Evolutionary conservation across 1,140 invertebrate species (phyloP).

Genomic region (Lordiphosa clarofinis): DNA sequence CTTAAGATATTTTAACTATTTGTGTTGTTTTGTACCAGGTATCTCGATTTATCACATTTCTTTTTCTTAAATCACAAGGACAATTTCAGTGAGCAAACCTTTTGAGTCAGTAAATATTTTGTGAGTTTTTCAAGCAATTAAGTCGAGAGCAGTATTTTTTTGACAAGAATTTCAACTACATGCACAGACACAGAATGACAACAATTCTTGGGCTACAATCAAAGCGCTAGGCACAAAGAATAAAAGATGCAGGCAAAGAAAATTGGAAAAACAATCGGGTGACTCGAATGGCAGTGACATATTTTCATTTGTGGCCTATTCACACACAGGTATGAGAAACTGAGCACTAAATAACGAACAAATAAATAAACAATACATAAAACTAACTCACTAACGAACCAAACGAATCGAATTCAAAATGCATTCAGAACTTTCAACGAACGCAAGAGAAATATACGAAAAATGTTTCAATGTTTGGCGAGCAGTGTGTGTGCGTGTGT

Average conservation of each 20-base stretch:
- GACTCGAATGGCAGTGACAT: constrained; percentile 6
- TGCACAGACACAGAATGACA: background rate
- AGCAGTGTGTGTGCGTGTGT: constrained; percentile 16
- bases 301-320: constrained; percentile 37
- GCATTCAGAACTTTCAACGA: constrained; percentile 62
- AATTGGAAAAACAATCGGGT: constrained; percentile 2
- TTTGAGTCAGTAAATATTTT: too few relatives aligned
- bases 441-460: constrained; percentile 49
- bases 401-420: constrained; percentile 43
- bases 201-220: constrained; percentile 17
- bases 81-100: too few relatives aligned
- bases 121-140: too few relatives aligned
- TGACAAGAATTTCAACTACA: background rate
- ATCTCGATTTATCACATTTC: too few relatives aligned
- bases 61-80: too few relatives aligned
- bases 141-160: too few relatives aligned
- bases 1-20: too few relatives aligned
- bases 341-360: constrained; percentile 30
- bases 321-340: constrained; percentile 14
- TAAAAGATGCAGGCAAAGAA: constrained; percentile 33
- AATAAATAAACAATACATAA: constrained; percentile 30
- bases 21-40: too few relatives aligned
- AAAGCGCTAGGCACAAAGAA: constrained; percentile 35
- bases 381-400: constrained; percentile 27
- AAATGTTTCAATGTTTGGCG: constrained; percentile 50